A percentile compares a stretch with the other conserved stretches of the same genome.
Evolutionary conservation across 2,888 invertebrate genomes (phyloP).

Genomic region (Trissonchulus sp.): DNA sequence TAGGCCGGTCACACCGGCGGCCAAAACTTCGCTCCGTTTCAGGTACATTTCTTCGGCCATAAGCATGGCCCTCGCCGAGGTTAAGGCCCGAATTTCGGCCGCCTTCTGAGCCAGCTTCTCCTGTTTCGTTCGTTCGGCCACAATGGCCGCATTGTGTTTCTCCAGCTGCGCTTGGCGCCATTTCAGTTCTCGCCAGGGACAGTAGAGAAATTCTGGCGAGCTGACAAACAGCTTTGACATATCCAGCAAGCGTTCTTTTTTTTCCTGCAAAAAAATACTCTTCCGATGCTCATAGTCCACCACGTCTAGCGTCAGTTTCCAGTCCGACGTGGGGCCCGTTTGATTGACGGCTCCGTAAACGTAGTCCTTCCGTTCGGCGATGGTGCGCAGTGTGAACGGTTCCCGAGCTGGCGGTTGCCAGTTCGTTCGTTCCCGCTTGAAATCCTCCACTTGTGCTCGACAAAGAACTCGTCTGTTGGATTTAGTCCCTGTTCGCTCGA

Average conservation of each 20-base stretch:
- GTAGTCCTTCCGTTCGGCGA: not conserved
- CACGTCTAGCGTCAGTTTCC: not conserved
- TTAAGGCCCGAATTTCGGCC: no score
- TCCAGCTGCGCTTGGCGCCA: not conserved
- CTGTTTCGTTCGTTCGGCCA: no score
- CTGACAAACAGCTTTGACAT: not conserved
- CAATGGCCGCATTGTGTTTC: no score
- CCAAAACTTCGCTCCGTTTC: no score
- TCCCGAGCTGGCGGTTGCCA: not conserved
- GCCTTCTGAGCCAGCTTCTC: no score
- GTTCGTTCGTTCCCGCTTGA: not conserved
- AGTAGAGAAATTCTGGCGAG: not conserved
- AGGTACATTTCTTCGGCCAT: no score
- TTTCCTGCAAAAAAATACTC: not conserved
- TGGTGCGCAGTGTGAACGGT: not conserved
- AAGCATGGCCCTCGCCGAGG: no score
- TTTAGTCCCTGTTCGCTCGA: not conserved
- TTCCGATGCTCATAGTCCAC: not conserved
- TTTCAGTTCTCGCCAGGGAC: not conserved
- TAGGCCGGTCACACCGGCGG: no score
- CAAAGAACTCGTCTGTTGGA: not conserved
- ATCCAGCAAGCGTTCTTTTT: not conserved
- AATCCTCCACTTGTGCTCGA: not conserved
- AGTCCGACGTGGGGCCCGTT: not conserved
- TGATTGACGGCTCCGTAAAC: not conserved